Evolutionary conservation across 2,113 vertebrate genomes (phyloP).

Genomic region (Butorides virescens): DNA sequence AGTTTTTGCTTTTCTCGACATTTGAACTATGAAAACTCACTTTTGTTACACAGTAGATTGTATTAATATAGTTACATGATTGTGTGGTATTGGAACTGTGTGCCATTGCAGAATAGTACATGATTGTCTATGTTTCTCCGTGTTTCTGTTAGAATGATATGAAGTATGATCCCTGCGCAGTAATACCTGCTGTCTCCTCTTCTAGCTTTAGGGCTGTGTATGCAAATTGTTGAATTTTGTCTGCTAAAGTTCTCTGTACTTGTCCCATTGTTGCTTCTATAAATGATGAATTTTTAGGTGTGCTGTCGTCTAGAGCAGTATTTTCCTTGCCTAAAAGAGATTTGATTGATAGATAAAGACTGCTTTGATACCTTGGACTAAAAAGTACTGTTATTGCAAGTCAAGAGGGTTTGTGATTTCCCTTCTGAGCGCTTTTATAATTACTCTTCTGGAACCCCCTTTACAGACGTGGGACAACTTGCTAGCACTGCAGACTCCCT

Average conservation of each 20-base stretch:
- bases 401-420: background rate
- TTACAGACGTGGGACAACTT: rapidly evolving
- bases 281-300: background rate
- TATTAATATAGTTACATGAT: background rate
- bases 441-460: background rate
- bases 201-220: background rate
- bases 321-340: background rate
- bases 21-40: background rate
- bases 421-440: background rate
- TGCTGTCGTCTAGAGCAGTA: background rate
- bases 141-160: background rate
- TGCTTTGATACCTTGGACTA: background rate
- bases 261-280: background rate
- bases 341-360: background rate
- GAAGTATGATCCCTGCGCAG: background rate
- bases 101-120: background rate
- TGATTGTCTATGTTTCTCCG: background rate
- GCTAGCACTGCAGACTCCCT: background rate
- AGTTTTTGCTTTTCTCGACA: background rate
- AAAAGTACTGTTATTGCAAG: background rate
- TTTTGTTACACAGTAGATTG: background rate
- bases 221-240: background rate
- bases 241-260: background rate
- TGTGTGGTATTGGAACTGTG: background rate
- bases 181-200: background rate